A percentile compares a stretch with the other conserved stretches of the same genome.
Conservation (phyloP, 2,113 vertebrate species). For the Ifrita kowaldi region DNA sequence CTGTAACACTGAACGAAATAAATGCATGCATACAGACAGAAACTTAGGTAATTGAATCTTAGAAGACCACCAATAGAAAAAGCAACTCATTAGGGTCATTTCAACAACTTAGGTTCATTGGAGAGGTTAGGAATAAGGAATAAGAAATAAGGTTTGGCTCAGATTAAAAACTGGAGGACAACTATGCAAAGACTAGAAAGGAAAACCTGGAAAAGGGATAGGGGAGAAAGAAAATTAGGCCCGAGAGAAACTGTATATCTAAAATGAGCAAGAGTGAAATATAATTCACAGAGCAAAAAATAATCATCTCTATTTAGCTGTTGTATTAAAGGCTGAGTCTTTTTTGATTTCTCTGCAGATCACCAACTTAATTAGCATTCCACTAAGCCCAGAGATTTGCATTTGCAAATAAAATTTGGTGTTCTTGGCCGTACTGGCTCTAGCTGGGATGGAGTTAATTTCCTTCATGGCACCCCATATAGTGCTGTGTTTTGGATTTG, state of each 20-base stretch:
- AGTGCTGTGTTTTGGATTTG: neutral
- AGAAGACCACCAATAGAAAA: neutral
- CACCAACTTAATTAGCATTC: neutral
- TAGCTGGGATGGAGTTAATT: neutral
- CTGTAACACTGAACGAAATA: neutral
- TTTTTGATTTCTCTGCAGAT: neutral
- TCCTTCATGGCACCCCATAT: neutral
- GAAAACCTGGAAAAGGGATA: neutral
- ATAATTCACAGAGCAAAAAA: neutral
- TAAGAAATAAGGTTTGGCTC: neutral
- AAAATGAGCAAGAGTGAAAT: neutral
- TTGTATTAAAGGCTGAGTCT: neutral
- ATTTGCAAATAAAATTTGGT: neutral
- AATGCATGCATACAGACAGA: neutral
- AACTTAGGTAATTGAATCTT: neutral
- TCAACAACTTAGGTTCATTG: neutral
- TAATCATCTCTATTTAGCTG: neutral
- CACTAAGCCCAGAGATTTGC: neutral
- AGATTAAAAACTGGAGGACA: neutral
- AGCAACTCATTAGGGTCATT: neutral
- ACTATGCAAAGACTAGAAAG: neutral
- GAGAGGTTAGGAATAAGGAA: neutral
- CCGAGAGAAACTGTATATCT: neutral
- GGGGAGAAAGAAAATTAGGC: neutral
- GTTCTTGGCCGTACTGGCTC: neutral